Conservation (phyloP, 2,888 invertebrate genomes). For the Tinea semifulvella region DNA sequence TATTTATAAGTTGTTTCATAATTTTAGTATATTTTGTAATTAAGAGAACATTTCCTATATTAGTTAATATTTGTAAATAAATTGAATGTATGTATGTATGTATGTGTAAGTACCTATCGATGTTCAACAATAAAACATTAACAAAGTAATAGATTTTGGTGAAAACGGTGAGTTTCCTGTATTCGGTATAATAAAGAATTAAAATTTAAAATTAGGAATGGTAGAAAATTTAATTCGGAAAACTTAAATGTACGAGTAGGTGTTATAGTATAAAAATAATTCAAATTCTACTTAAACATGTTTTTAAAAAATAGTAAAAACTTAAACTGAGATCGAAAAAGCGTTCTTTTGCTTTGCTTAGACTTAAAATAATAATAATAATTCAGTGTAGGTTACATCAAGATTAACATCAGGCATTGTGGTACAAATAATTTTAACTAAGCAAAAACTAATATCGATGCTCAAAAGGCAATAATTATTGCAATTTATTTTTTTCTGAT, state of each 20-base stretch:
- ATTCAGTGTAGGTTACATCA: no score
- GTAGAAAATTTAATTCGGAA: conserved; percentile 53
- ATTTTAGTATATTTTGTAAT: conserved; percentile 54
- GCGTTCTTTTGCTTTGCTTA: no score
- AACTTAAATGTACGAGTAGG: conserved; percentile 48
- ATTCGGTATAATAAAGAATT: conserved; percentile 50
- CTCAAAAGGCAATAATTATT: no score
- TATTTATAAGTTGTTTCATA: conserved; percentile 59
- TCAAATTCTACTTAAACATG: conserved; percentile 47
- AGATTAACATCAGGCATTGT: no score
- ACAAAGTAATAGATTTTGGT: conserved; percentile 32
- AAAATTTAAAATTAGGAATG: conserved; percentile 23
- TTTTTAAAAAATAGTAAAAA: conserved; percentile 27
- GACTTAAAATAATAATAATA: no score
- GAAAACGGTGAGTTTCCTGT: conserved; percentile 65
- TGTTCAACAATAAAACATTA: conserved; percentile 38
- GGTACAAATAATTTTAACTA: no score
- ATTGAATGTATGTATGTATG: conserved; percentile 22
- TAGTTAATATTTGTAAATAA: conserved; percentile 59
- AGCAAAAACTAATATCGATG: no score
- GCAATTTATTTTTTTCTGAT: no score
- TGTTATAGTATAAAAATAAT: conserved; percentile 49
- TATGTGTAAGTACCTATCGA: conserved; percentile 59
- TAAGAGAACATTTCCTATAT: conserved; percentile 64
- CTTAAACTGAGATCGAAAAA: no score